Conservation (phyloP, 1,140 invertebrate genomes). For the Scaptomyza graminum region DNA sequence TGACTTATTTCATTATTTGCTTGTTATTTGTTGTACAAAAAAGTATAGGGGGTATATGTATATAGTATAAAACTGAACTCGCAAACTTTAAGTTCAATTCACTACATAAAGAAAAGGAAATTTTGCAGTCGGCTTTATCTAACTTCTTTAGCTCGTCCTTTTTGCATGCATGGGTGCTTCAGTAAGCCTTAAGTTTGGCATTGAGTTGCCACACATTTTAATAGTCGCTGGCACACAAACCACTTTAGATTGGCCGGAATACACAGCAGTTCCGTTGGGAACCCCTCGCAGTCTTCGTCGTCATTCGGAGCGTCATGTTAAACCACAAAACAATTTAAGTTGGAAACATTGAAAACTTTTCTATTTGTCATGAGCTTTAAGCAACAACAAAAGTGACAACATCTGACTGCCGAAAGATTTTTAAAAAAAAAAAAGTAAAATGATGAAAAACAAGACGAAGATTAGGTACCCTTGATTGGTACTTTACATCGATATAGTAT, state of each 20-base stretch:
- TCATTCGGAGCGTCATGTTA: constrained; percentile 52
- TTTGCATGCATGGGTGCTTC: constrained; percentile 32
- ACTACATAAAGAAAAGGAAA: background rate
- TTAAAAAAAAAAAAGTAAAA: constrained; percentile 2
- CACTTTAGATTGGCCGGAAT: constrained; percentile 53
- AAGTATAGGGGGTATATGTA: background rate
- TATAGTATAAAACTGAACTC: background rate
- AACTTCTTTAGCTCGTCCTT: background rate
- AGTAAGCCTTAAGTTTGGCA: constrained; percentile 14
- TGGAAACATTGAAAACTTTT: constrained; percentile 70
- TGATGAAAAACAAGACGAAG: background rate
- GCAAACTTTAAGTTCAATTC: background rate
- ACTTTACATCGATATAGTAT: background rate
- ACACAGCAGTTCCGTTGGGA: constrained; percentile 19
- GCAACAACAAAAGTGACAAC: constrained; percentile 48
- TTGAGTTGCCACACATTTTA: constrained; percentile 61
- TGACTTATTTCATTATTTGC: constrained; percentile 66
- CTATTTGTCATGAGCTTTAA: constrained; percentile 53
- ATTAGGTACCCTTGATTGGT: background rate
- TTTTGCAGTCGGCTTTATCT: background rate
- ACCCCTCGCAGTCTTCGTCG: constrained; percentile 2
- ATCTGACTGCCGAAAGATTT: constrained; percentile 47
- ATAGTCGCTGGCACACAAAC: constrained; percentile 64
- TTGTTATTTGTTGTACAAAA: constrained; percentile 18
- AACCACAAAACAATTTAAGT: constrained; percentile 78